phyloP scores from a whole-genome alignment of 2,888 invertebrate genomes.

The Coecobrya sp. region DNA sequence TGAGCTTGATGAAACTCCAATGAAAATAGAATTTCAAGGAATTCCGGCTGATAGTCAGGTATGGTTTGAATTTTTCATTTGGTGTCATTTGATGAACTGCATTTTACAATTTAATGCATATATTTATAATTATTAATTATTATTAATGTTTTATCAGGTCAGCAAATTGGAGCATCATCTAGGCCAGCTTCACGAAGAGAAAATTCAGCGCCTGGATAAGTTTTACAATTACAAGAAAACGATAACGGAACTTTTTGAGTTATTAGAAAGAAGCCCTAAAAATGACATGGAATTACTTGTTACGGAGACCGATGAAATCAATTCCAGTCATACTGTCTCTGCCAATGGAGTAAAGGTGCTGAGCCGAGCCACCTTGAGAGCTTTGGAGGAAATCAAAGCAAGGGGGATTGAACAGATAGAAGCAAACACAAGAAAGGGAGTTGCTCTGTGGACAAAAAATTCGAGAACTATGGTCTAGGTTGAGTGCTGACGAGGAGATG shows the following conservation, averaged over 20 bases:
- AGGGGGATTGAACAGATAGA: slow-evolving; percentile 38
- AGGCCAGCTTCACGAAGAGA: slow-evolving; percentile 60
- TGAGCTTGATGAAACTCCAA: slow-evolving; percentile 73
- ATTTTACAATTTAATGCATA: too few relatives aligned
- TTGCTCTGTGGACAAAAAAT: slow-evolving; percentile 79
- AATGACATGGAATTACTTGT: slow-evolving; percentile 61
- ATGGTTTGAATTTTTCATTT: neutral
- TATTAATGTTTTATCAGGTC: slow-evolving; percentile 69
- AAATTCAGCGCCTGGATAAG: slow-evolving; percentile 4
- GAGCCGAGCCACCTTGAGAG: slow-evolving; percentile 58
- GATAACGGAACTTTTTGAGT: slow-evolving; percentile 48
- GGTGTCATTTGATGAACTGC: too few relatives aligned
- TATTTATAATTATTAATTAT: slow-evolving; percentile 6
- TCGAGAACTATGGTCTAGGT: slow-evolving; percentile 78
- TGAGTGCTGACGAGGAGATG: slow-evolving; percentile 78
- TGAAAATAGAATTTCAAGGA: slow-evolving; percentile 75
- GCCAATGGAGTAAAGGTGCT: slow-evolving; percentile 47
- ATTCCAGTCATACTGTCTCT: neutral
- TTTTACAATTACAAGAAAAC: slow-evolving; percentile 34
- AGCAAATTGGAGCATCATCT: slow-evolving; percentile 69
- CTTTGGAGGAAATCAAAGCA: slow-evolving; percentile 68
- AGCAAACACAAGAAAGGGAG: slow-evolving; percentile 66
- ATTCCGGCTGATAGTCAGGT: slow-evolving; percentile 83
- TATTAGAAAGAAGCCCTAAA: slow-evolving; percentile 53
- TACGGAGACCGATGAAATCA: slow-evolving; percentile 21